phyloP scores from a whole-genome alignment of 23 tunicate genomes.

The Styela clava region DNA sequence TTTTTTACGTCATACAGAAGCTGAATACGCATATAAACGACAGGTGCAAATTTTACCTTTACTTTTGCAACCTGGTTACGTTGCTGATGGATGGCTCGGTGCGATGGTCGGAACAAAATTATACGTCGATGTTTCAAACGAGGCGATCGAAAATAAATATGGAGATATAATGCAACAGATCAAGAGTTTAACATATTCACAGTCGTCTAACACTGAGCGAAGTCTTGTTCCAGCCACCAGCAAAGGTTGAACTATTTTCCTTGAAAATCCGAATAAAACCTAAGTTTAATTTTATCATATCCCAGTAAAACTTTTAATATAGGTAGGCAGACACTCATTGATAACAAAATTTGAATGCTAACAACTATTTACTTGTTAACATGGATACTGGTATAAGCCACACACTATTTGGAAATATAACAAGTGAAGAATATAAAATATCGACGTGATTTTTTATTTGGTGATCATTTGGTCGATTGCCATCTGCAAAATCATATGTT shows the following conservation, averaged over 20 bases:
- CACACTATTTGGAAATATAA: too few relatives aligned
- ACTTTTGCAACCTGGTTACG: slow-evolving; percentile 14
- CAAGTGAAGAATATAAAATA: too few relatives aligned
- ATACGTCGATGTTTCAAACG: background rate
- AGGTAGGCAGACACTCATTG: too few relatives aligned
- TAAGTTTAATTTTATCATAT: background rate
- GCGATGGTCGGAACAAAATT: slow-evolving; percentile 33
- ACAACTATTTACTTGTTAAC: too few relatives aligned
- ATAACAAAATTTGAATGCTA: too few relatives aligned
- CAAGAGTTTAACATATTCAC: background rate
- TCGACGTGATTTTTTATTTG: too few relatives aligned
- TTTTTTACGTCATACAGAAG: slow-evolving; percentile 11
- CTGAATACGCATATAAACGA: slow-evolving; percentile 26
- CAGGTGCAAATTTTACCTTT: slow-evolving; percentile 6
- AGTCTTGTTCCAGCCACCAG: slow-evolving; percentile 1
- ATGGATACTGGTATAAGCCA: too few relatives aligned
- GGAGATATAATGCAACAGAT: slow-evolving; percentile 1
- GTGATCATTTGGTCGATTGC: too few relatives aligned
- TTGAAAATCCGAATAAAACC: background rate
- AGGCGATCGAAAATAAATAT: background rate
- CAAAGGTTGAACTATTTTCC: background rate
- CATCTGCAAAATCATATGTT: too few relatives aligned
- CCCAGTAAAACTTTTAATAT: background rate
- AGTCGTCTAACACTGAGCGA: background rate
- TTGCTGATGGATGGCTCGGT: slow-evolving; percentile 29